A percentile compares a stretch with the other conserved stretches of the same genome.
These are phyloP conservation scores for Porites australiensis DNA, from an alignment of 64 coral and sea anemone genomes.

Conservation along the genomic window DNA sequence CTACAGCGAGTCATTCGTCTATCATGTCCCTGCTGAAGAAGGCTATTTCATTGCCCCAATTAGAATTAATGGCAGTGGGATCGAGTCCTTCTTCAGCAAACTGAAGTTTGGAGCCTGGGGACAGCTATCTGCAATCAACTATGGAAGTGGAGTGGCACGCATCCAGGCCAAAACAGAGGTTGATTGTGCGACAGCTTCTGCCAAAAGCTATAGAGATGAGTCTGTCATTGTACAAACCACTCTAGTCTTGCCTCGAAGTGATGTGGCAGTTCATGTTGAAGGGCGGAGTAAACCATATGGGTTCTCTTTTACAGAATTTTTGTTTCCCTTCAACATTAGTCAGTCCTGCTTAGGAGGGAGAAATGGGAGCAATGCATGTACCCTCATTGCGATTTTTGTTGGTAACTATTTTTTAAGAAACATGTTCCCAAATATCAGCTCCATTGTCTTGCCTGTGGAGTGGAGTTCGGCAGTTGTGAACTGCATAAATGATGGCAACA, in stretches of 20 bases:
- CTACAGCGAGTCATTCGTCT: too few species aligned
- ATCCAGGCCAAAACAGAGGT: constrained; percentile 27
- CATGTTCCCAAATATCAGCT: neutral
- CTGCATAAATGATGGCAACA: neutral
- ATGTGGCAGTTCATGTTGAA: neutral
- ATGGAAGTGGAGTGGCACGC: constrained; percentile 19
- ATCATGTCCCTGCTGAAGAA: too few species aligned
- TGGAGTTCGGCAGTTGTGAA: neutral
- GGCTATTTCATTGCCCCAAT: too few species aligned
- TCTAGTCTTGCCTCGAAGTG: neutral
- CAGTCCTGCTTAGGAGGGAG: neutral
- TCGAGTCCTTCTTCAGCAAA: constrained; percentile 29
- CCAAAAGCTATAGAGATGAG: neutral
- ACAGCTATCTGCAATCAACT: constrained; percentile 36
- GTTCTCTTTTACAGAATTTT: neutral
- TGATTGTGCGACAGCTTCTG: neutral
- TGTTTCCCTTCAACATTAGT: neutral
- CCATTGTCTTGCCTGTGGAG: neutral
- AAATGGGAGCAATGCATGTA: neutral
- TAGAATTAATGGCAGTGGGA: constrained; percentile 44
- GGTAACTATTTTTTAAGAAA: neutral
- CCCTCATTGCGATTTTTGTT: neutral
- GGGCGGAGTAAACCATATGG: neutral
- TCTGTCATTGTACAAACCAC: neutral
- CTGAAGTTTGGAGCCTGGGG: constrained; percentile 41